These are phyloP conservation scores for Protophormia terraenovae DNA, from an alignment of 2,888 invertebrate species.

Conservation along the genomic window DNA sequence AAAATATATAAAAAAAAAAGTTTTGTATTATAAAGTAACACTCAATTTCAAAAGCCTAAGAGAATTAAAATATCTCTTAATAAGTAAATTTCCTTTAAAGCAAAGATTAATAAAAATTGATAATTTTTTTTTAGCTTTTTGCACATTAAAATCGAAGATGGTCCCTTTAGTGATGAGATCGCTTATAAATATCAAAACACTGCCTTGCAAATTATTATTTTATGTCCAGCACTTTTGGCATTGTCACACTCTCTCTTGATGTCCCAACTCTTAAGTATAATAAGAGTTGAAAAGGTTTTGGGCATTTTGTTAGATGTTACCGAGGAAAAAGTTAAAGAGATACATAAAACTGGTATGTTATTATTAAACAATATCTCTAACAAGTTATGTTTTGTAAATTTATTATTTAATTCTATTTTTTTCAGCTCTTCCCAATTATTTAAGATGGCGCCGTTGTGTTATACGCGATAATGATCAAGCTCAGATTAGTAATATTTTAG, in stretches of 20 bases:
- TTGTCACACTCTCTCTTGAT: slow-evolving; percentile 79
- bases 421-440: slow-evolving; percentile 86
- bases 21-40: not conserved
- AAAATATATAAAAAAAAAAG: not conserved
- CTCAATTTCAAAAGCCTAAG: no score
- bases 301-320: slow-evolving; percentile 91
- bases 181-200: slow-evolving; percentile 83
- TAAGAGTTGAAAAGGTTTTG: slow-evolving; percentile 86
- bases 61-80: no score
- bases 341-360: slow-evolving; percentile 85
- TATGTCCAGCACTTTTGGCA: slow-evolving; percentile 89
- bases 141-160: slow-evolving; percentile 88
- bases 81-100: not conserved
- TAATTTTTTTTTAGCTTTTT: slow-evolving; percentile 84
- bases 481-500: slow-evolving; percentile 92
- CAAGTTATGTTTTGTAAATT: not conserved
- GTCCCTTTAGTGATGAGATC: slow-evolving; percentile 82
- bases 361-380: no score
- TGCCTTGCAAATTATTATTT: slow-evolving; percentile 89
- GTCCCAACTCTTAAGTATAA: slow-evolving; percentile 78
- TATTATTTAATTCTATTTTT: not conserved
- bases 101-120: not conserved
- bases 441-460: slow-evolving; percentile 90
- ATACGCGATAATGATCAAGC: slow-evolving; percentile 92
- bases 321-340: slow-evolving; percentile 86